Evolutionary conservation across 2,797 vertebrate species (phyloP).

Genomic region (Sphenodon punctatus): DNA sequence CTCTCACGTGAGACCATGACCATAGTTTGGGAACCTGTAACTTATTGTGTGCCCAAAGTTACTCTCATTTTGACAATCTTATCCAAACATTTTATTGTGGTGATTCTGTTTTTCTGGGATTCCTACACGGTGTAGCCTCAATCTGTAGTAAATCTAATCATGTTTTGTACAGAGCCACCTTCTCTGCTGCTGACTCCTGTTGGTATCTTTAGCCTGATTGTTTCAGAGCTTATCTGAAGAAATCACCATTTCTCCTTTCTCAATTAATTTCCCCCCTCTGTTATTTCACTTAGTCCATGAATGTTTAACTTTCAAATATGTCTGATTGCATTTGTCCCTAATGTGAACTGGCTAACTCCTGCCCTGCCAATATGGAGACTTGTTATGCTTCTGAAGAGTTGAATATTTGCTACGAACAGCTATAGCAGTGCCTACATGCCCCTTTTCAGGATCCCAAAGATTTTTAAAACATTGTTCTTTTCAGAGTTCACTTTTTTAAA

Average conservation of each 20-base stretch:
- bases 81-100: too few relatives aligned
- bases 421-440: not conserved
- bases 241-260: not conserved
- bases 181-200: not conserved
- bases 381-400: not conserved
- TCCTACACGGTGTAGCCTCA: too few relatives aligned
- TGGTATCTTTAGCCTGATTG: slow-evolving; percentile 30
- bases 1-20: too few relatives aligned
- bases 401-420: not conserved
- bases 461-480: not conserved
- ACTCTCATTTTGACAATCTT: too few relatives aligned
- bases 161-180: not conserved
- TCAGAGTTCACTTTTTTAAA: not conserved
- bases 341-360: not conserved
- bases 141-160: too few relatives aligned
- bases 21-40: too few relatives aligned
- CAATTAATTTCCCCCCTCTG: slow-evolving; percentile 1
- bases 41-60: too few relatives aligned
- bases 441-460: not conserved
- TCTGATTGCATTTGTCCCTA: not conserved
- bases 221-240: slow-evolving; percentile 33
- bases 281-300: slow-evolving; percentile 21
- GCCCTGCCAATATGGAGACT: not conserved
- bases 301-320: slow-evolving; percentile 1
- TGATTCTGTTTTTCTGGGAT: too few relatives aligned